phyloP scores from a whole-genome alignment of 2,113 vertebrate species.

The Himantopus leucocephalus region DNA sequence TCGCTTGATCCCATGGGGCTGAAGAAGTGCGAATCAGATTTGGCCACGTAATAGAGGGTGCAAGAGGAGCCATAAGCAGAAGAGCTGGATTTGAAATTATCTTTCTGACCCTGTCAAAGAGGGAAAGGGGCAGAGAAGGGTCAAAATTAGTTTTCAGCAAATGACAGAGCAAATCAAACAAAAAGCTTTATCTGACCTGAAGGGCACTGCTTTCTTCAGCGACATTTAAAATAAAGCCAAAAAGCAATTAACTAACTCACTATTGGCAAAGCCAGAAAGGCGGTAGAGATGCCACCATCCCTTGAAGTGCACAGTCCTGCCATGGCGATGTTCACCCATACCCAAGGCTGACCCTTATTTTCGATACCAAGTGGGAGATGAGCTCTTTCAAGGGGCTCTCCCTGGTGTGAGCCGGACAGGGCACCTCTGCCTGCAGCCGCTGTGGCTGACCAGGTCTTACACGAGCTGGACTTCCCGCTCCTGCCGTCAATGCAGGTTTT shows the following conservation, averaged over 20 bases:
- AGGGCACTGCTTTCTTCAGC: background rate
- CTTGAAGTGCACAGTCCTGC: background rate
- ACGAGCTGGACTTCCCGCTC: too few species aligned
- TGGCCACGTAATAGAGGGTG: fast-evolving
- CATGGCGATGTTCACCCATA: background rate
- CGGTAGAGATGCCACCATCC: background rate
- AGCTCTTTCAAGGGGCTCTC: too few species aligned
- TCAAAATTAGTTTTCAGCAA: background rate
- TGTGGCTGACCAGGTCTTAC: too few species aligned
- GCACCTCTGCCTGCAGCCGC: too few species aligned
- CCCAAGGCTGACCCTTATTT: background rate
- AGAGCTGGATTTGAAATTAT: background rate
- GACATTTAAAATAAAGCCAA: background rate
- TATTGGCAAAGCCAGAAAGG: background rate
- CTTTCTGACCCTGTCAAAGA: background rate
- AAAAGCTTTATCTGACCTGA: background rate
- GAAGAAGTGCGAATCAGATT: background rate
- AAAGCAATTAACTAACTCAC: background rate
- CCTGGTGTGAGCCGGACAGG: too few species aligned
- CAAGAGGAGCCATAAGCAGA: background rate
- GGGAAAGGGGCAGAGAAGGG: background rate
- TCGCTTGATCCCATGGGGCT: background rate
- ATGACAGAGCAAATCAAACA: background rate
- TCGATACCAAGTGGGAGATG: too few species aligned
- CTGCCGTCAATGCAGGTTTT: too few species aligned